Conservation (phyloP, 92 coral and sea anemone species). For the Actinostola sp. region DNA sequence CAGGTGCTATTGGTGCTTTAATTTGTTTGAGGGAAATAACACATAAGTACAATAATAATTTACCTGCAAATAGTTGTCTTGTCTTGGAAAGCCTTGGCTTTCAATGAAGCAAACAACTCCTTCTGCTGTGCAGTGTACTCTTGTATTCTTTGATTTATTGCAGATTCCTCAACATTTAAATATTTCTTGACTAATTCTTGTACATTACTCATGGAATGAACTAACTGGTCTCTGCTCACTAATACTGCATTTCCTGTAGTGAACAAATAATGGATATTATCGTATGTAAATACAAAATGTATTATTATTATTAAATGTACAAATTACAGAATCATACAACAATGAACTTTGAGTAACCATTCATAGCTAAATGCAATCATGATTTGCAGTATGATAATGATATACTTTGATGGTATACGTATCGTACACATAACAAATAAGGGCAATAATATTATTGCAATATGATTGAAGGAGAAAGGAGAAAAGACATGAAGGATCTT, state of each 20-base stretch:
- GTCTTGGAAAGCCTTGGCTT: conserved; percentile 76
- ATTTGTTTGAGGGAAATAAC: no score
- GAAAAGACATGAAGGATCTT: no score
- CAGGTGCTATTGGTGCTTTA: no score
- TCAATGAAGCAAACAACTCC: conserved; percentile 60
- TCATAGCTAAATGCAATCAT: no score
- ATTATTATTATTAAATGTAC: not conserved
- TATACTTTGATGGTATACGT: no score
- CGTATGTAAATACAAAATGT: not conserved
- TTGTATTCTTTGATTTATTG: conserved; percentile 82
- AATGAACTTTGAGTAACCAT: no score
- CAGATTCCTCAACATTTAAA: conserved; percentile 78
- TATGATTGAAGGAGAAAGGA: no score
- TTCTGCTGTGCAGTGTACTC: conserved; percentile 59
- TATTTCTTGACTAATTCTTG: conserved; percentile 87
- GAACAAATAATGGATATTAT: not conserved
- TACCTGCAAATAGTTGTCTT: conserved; percentile 85
- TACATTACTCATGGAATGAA: conserved; percentile 67
- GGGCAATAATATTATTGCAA: no score
- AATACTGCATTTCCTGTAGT: conserved; percentile 56
- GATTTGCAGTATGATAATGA: no score
- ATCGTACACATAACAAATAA: no score
- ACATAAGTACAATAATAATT: not conserved
- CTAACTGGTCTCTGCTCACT: conserved; percentile 72
- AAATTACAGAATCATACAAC: not conserved